Percentiles rank a stretch among this genome's conserved stretches.
Evolutionary conservation across 2,888 invertebrate species (phyloP).

Genomic region (Ophion ventricosus): DNA sequence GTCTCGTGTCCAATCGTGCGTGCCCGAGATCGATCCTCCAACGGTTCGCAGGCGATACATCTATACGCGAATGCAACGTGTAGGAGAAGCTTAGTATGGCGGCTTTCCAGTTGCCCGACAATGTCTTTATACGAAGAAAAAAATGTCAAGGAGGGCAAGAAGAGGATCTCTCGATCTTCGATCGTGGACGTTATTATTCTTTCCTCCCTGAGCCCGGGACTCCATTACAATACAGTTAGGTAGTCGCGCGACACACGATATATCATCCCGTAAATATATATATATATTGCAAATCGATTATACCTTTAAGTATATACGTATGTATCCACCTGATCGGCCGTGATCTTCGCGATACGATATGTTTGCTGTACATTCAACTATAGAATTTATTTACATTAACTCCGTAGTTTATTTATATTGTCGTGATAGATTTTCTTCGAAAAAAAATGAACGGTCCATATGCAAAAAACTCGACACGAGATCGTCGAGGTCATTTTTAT

Average conservation of each 20-base stretch:
- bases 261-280: conserved; percentile 37
- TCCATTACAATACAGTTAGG: conserved; percentile 68
- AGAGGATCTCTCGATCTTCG: conserved; percentile 46
- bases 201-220: conserved; percentile 51
- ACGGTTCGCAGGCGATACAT: conserved; percentile 42
- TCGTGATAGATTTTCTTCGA: background rate
- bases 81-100: conserved; percentile 21
- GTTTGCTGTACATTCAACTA: background rate
- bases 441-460: background rate
- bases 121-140: conserved; percentile 14
- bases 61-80: background rate
- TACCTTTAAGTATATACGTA: conserved; percentile 49
- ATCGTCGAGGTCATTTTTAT: background rate
- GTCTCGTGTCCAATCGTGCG: conserved; percentile 65
- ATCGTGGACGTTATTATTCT: conserved; percentile 57
- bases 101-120: conserved; percentile 14
- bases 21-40: conserved; percentile 65
- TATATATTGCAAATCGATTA: conserved; percentile 65
- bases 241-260: conserved; percentile 62
- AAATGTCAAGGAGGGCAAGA: conserved; percentile 48
- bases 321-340: conserved; percentile 72
- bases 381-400: background rate
- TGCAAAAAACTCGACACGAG: background rate
- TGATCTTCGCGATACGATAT: conserved; percentile 63
- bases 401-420: background rate